Base-by-base conservation (phyloP, 1,140 invertebrate genomes). In the Papilio machaon region DNA sequence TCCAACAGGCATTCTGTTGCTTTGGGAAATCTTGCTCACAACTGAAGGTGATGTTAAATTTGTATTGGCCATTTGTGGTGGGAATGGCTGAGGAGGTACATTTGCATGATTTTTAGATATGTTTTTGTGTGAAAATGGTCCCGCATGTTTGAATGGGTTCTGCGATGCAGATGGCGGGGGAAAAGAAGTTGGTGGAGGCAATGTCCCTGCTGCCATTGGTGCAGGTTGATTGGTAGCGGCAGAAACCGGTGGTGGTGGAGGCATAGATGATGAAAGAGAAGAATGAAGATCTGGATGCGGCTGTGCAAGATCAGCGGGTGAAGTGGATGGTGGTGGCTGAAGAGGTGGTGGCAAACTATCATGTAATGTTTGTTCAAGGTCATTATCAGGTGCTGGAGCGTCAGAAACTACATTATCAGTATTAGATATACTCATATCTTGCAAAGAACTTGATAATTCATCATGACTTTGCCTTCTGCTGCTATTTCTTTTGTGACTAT, bases 111-210 rank as follows among this genome's bases (percentile, higher is more conserved):
- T 64, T 85, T 91, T 92, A 67, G 87, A 11, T 77, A 88, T 83
- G 84, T 82, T 88, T 82, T 94, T 94, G 82, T 94, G 92, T 11
- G 93, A 93, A 81, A 94, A 91, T 47, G 89, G 84, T n/a, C 87
- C 91, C 78, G 89, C 84, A 84, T 88, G 86, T 84, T 94, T 93
- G 77, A 93, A 94, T 10, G 93, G 92, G 84, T 94, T 94, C 52
- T 88, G 87, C 77, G 83, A 86, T 70, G 90, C 83, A 47, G 86
- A 80, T 46, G 88, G n/a, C 58, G 86, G 80, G 13, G 86, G 87
- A 54, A 92, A 90, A 81, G 83, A 89, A 0, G 84, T 82, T 67
- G 87, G 84, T 35, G 89, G 87, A 70, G 85, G 87, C 23, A 86
- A 17, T 38, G 76, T 60, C 23, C 17, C 43, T 2, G 82, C 23